A percentile compares a stretch with the other conserved stretches of the same genome.
Conservation (phyloP, 2,888 invertebrate species). For the Selenia dentaria region DNA sequence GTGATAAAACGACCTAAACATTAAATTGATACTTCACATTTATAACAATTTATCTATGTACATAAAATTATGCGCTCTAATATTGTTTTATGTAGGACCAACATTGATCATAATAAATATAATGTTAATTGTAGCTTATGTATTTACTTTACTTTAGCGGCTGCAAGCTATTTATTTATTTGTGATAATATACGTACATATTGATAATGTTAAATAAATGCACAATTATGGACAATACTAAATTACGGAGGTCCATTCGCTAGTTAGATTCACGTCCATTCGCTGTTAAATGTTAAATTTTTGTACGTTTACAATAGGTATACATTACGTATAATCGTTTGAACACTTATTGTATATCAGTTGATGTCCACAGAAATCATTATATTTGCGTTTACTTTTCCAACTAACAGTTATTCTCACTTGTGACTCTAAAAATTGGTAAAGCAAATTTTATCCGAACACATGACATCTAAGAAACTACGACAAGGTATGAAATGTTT, state of each 20-base stretch:
- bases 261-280: slow-evolving; percentile 72
- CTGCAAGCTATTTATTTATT: slow-evolving; percentile 58
- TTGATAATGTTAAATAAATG: slow-evolving; percentile 60
- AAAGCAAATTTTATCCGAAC: too few species aligned
- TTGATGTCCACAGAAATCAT: too few species aligned
- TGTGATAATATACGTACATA: slow-evolving; percentile 72
- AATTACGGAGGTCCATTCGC: slow-evolving; percentile 76
- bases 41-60: slow-evolving; percentile 49
- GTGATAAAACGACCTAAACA: slow-evolving; percentile 37
- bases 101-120: slow-evolving; percentile 42
- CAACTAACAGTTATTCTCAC: too few species aligned
- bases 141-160: slow-evolving; percentile 39
- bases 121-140: slow-evolving; percentile 46
- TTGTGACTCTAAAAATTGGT: too few species aligned
- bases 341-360: too few species aligned
- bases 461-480: too few species aligned
- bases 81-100: slow-evolving; percentile 61
- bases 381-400: too few species aligned
- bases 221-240: slow-evolving; percentile 82
- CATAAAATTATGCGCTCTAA: slow-evolving; percentile 21
- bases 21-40: slow-evolving; percentile 65
- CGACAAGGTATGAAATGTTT: too few species aligned
- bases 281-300: slow-evolving; percentile 65
- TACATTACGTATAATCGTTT: too few species aligned
- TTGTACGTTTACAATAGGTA: slow-evolving; percentile 60